These are phyloP conservation scores for Escarpia spicata DNA, from an alignment of 2,888 invertebrate species.

Conservation along the genomic window DNA sequence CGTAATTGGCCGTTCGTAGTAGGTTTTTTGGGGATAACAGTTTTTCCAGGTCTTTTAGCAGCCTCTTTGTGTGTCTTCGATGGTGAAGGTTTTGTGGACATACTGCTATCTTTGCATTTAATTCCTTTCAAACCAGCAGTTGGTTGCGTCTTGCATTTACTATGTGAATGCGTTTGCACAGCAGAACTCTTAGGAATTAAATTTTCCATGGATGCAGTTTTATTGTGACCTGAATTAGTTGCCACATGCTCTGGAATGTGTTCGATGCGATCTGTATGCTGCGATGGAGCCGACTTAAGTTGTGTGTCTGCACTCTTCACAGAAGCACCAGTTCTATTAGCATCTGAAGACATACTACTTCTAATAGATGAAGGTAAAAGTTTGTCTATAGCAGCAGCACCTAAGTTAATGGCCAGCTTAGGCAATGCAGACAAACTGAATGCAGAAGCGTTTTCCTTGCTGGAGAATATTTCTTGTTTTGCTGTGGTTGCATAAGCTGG, in stretches of 20 bases:
- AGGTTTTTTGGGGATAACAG: neutral
- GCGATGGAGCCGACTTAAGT: neutral
- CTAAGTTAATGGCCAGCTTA: neutral
- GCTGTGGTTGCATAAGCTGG: neutral
- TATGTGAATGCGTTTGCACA: neutral
- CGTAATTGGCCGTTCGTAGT: neutral
- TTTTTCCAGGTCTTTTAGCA: neutral
- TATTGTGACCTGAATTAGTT: neutral
- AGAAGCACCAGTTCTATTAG: neutral
- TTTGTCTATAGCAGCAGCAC: neutral
- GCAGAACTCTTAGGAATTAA: neutral
- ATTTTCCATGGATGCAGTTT: neutral
- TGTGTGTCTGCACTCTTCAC: neutral
- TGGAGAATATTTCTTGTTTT: neutral
- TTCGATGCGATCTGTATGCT: neutral
- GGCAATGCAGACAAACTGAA: neutral
- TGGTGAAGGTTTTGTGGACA: neutral
- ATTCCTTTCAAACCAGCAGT: neutral
- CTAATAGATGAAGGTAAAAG: neutral
- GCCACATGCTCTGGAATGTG: neutral
- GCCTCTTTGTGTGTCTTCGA: neutral
- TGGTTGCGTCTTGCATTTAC: neutral
- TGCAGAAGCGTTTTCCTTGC: neutral
- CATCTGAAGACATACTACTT: neutral
- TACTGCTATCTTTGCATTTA: neutral